A percentile compares a stretch with the other conserved stretches of the same genome.
Evolutionary conservation across 2,797 vertebrate genomes (phyloP).

Genomic region (Rhyacichthys aspro): DNA sequence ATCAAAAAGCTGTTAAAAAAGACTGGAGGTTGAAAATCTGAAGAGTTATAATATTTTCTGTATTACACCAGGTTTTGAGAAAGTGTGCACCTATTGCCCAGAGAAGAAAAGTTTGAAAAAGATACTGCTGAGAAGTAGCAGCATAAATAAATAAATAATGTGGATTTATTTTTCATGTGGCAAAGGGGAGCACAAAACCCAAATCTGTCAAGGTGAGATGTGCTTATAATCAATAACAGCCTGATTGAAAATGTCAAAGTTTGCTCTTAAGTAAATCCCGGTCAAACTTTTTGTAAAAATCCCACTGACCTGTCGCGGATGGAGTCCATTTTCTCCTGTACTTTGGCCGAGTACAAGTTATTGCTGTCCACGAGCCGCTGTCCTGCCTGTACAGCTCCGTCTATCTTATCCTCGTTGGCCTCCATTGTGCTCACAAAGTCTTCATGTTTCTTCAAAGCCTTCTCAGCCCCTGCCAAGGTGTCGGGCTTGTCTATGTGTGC

Average conservation of each 20-base stretch:
- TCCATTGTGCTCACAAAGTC: slow-evolving; percentile 88
- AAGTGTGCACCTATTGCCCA: not conserved
- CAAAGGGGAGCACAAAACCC: not conserved
- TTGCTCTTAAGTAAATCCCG: not conserved
- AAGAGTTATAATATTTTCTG: slow-evolving; percentile 27
- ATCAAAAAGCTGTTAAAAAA: slow-evolving; percentile 56
- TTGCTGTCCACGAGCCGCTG: slow-evolving; percentile 83
- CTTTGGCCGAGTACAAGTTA: slow-evolving; percentile 88
- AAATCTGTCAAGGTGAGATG: not conserved
- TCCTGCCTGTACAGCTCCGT: slow-evolving; percentile 79
- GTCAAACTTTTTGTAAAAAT: slow-evolving; percentile 1
- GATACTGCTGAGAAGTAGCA: not conserved
- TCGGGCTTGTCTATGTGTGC: slow-evolving; percentile 87
- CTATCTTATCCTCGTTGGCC: slow-evolving; percentile 90
- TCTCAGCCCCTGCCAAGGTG: slow-evolving; percentile 87
- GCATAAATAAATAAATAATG: not conserved
- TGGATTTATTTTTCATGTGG: slow-evolving; percentile 10
- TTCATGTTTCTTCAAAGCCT: slow-evolving; percentile 90
- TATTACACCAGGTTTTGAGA: not conserved
- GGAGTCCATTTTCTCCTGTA: slow-evolving; percentile 86
- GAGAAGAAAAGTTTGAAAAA: not conserved
- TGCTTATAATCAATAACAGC: slow-evolving; percentile 3
- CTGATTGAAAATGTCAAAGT: slow-evolving; percentile 8
- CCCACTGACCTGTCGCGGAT: slow-evolving; percentile 85
- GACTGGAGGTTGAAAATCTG: slow-evolving; percentile 26